phyloP scores from a whole-genome alignment of 2,113 vertebrate species.

The Mola mola region DNA sequence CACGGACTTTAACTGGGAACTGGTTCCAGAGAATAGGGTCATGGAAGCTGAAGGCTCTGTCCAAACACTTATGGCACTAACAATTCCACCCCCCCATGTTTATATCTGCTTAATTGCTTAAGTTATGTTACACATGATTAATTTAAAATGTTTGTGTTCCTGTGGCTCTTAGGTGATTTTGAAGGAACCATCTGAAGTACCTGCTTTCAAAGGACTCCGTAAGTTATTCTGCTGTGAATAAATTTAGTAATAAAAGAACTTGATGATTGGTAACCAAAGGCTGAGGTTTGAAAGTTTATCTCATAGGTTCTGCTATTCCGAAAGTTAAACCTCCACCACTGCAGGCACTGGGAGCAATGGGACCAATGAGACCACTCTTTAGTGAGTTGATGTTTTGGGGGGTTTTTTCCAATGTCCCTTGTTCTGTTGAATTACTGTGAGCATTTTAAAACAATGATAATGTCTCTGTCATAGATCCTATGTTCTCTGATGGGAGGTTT shows the following conservation, averaged over 20 bases:
- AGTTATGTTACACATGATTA: too few species aligned
- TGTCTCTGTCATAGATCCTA: constrained; percentile 41
- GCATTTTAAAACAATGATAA: constrained; percentile 1
- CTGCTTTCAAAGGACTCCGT: constrained; percentile 75
- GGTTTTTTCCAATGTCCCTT: not conserved
- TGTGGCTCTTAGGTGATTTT: constrained; percentile 70
- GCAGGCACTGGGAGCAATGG: constrained; percentile 48
- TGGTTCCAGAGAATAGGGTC: too few species aligned
- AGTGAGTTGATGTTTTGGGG: constrained; percentile 35
- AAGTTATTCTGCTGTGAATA: constrained; percentile 37
- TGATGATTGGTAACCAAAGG: not conserved
- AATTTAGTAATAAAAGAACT: not conserved
- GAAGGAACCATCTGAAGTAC: constrained; percentile 78
- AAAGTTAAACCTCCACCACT: constrained; percentile 34
- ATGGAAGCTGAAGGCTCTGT: too few species aligned
- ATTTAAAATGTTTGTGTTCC: too few species aligned
- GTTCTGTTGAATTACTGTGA: not conserved
- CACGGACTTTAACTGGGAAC: too few species aligned
- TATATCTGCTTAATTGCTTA: too few species aligned
- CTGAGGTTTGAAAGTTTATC: not conserved
- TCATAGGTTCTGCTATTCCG: constrained; percentile 63
- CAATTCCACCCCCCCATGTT: too few species aligned
- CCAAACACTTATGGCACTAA: too few species aligned
- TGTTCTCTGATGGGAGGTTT: constrained; percentile 61
- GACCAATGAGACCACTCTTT: constrained; percentile 44